phyloP scores from a whole-genome alignment of 2,113 vertebrate species.

The Pangasianodon gigas region DNA sequence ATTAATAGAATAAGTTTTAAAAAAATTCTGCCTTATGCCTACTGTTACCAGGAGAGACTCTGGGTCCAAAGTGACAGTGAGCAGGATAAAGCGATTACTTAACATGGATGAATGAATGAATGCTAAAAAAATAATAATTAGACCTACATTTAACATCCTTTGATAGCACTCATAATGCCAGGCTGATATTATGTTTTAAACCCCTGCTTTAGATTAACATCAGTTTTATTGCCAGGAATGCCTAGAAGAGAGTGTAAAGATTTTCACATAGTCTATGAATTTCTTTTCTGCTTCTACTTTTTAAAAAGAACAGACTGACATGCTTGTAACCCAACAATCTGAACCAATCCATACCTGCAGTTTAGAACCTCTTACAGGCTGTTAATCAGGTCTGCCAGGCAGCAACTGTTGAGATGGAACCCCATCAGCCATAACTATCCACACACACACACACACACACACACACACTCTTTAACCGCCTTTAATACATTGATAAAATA shows the following conservation, averaged over 20 bases:
- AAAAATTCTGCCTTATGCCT: background rate
- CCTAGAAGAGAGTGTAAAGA: background rate
- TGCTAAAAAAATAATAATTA: background rate
- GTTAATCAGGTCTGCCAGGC: constrained; percentile 48
- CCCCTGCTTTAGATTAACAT: background rate
- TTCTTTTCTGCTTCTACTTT: constrained; percentile 25
- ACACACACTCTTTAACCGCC: constrained; percentile 26
- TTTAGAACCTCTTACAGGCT: constrained; percentile 7
- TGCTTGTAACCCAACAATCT: constrained; percentile 52
- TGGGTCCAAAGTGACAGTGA: background rate
- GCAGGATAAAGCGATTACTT: no score
- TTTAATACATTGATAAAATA: constrained; percentile 61
- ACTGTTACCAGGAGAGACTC: background rate
- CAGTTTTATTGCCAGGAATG: background rate
- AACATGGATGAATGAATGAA: background rate
- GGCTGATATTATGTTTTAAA: background rate
- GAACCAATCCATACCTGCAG: constrained; percentile 44
- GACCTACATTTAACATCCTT: background rate
- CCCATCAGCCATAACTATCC: background rate
- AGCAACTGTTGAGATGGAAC: constrained; percentile 35
- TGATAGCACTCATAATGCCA: background rate
- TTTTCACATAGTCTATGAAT: constrained; percentile 33
- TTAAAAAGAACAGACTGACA: background rate
- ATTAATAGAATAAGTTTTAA: background rate
- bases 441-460: constrained; percentile 25